These are phyloP conservation scores for Rhabdomys dilectus DNA, from an alignment of 2,113 vertebrate genomes.

Conservation along the genomic window DNA sequence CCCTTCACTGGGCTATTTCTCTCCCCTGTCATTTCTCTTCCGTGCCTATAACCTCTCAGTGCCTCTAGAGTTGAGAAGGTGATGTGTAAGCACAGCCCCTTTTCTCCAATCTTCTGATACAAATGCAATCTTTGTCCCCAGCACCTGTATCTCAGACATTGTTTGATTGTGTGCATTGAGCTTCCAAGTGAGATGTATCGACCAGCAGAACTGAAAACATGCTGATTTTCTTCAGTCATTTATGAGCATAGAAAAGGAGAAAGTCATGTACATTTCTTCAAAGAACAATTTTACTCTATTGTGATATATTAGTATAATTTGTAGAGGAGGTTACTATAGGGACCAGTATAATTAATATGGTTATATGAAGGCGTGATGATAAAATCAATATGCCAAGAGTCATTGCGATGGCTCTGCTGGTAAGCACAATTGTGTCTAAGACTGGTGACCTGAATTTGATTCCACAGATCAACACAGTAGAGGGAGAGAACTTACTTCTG, in stretches of 20 bases:
- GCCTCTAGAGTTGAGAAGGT: neutral
- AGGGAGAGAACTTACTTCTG: neutral
- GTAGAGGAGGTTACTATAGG: neutral
- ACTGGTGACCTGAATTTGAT: neutral
- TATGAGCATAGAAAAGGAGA: neutral
- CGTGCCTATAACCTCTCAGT: neutral
- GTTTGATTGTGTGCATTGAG: neutral
- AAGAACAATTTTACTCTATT: neutral
- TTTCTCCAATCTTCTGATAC: neutral
- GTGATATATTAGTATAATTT: neutral
- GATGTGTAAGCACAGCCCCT: neutral
- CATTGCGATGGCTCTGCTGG: neutral
- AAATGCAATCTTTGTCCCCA: neutral
- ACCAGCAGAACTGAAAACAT: neutral
- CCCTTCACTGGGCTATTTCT: neutral
- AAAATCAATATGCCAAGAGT: neutral
- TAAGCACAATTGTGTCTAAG: neutral
- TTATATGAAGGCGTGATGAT: neutral
- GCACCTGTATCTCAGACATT: neutral
- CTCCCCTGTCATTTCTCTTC: neutral
- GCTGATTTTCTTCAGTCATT: neutral
- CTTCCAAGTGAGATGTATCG: neutral
- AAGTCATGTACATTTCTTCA: neutral
- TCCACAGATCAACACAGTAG: too few species aligned
- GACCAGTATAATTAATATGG: neutral